A percentile compares a stretch with the other conserved stretches of the same genome.
phyloP scores from a whole-genome alignment of 2,888 invertebrate species.

The Dilophus febrilis region DNA sequence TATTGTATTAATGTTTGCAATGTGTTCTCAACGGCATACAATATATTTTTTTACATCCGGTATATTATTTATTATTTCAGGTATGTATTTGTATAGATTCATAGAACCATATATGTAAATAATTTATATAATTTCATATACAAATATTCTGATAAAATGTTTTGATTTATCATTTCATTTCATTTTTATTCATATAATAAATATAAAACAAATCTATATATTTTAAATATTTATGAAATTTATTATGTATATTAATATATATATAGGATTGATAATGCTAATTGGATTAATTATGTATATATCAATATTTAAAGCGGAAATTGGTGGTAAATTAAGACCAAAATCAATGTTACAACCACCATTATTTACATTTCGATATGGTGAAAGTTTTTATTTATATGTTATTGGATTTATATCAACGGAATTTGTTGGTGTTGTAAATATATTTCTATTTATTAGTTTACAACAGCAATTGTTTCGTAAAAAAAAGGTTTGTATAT shows the following conservation, averaged over 20 bases:
- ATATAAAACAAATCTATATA: no score
- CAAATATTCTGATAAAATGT: background rate
- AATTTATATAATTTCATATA: background rate
- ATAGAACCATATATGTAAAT: constrained; percentile 17
- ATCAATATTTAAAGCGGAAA: constrained; percentile 79
- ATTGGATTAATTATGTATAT: constrained; percentile 86
- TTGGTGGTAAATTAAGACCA: constrained; percentile 70
- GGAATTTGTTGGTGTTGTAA: constrained; percentile 71
- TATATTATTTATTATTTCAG: constrained; percentile 75
- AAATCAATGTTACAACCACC: constrained; percentile 62
- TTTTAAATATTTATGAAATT: no score
- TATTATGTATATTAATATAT: background rate
- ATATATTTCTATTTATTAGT: constrained; percentile 67
- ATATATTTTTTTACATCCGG: constrained; percentile 74
- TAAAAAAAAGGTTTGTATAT: constrained; percentile 20
- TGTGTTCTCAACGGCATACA: constrained; percentile 55
- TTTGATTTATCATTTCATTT: no score
- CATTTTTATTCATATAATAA: background rate
- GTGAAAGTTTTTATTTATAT: constrained; percentile 74
- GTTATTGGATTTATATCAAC: constrained; percentile 69
- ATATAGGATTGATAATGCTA: constrained; percentile 68
- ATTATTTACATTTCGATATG: constrained; percentile 70
- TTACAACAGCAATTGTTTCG: constrained; percentile 27
- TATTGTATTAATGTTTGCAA: constrained; percentile 63
- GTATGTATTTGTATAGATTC: no score